Evolutionary conservation across 2,888 invertebrate genomes (phyloP).

Genomic region (Myathropa florea): DNA sequence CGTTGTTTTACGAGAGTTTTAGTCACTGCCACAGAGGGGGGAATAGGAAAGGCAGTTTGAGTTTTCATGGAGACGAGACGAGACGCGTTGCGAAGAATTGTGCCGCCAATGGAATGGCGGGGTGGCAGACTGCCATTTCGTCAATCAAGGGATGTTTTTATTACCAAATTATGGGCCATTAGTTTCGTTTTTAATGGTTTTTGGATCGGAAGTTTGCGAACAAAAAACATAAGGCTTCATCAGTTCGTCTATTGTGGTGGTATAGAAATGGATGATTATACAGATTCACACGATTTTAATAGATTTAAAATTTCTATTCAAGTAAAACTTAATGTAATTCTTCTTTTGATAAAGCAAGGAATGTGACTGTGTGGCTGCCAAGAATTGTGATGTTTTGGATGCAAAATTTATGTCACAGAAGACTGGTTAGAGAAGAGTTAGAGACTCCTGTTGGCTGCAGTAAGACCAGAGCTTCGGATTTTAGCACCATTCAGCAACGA

Average conservation of each 20-base stretch:
- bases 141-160: slow-evolving; percentile 5
- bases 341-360: too few relatives aligned
- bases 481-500: too few relatives aligned
- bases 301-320: too few relatives aligned
- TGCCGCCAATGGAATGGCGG: slow-evolving; percentile 6
- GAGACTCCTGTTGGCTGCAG: too few relatives aligned
- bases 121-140: neutral
- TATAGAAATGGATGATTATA: neutral
- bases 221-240: neutral
- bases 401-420: too few relatives aligned
- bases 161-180: slow-evolving; percentile 27
- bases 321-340: too few relatives aligned
- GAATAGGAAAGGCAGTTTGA: neutral
- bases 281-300: too few relatives aligned
- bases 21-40: neutral
- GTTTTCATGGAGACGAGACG: neutral
- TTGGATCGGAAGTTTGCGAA: neutral
- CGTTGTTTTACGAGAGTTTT: slow-evolving; percentile 29
- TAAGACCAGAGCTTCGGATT: too few relatives aligned
- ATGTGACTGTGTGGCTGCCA: too few relatives aligned
- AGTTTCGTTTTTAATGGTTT: slow-evolving; percentile 13
- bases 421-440: too few relatives aligned
- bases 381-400: too few relatives aligned
- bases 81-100: neutral
- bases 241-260: neutral